Evolutionary conservation across 2,797 vertebrate species (phyloP), one percentile per base, ranked within the genome.

Genomic region (Characodon lateralis): DNA sequence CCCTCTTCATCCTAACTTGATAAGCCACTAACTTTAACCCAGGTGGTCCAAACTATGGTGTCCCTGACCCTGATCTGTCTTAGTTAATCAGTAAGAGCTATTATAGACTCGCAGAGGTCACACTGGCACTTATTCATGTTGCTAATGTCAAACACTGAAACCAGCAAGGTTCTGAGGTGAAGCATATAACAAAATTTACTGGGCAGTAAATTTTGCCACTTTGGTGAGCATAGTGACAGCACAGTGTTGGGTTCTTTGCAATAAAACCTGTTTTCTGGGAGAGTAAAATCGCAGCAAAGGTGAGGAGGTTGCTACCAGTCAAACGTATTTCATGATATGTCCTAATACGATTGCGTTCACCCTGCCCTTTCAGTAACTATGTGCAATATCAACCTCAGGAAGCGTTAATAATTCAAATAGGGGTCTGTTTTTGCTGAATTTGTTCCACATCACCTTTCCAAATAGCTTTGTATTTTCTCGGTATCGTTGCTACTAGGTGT

Each of bases 141-240:
- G 78, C 83, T 81, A 86, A 90, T 92, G 90, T 90, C 87, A 76
- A 83, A 89, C 79, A 79, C 90, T 90, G 81, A 89, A 93, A 89
- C 83, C 82, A 84, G 75, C 77, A 86, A 83, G 84, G 86, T 87
- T 88, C 87, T 85, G 69, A 61, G 76, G 83, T 14, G 63, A 75
- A 78, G 65, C 84, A 72, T 72, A 85, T 76, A 87, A 87, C 81
- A 87, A 78, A 79, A 90, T 89, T 89, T 85, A 91, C 89, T 69
- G 35, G 83, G 78, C 82, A 85, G 78, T 87, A 91, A 91, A 92
- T 93, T 79, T 61, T 65, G 80, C 79, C 83, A 74, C 79, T 83
- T 87, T 83, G 73, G 81, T 35, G 65, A 75, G 68, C 69, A 39
- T 61, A 78, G 78, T 89, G 87, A 89, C 88, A 85, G 78, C 77